These are phyloP conservation scores for Cepaea nemoralis DNA, from an alignment of 1,140 invertebrate species.

Conservation along the genomic window DNA sequence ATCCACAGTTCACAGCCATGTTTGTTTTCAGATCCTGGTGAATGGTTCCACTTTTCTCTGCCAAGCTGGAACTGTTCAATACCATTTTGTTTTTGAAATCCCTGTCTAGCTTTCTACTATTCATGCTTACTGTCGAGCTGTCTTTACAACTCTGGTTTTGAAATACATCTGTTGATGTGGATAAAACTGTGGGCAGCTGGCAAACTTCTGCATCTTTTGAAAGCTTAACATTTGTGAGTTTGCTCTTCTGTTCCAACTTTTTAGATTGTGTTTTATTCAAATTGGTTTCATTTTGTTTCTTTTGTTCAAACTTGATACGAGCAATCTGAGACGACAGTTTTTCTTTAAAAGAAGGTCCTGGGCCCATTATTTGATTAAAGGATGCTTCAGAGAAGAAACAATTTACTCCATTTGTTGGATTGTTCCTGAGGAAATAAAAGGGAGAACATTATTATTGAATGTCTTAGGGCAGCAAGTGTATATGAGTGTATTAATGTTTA, in stretches of 20 bases:
- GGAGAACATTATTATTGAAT: too few species aligned
- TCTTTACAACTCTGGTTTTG: too few species aligned
- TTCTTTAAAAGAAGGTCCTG: conserved; percentile 26
- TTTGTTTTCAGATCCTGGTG: too few species aligned
- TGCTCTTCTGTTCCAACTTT: not conserved
- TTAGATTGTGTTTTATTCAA: not conserved
- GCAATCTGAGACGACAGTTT: conserved; percentile 22
- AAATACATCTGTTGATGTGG: too few species aligned
- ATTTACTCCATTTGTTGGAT: conserved; percentile 16
- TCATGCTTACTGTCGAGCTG: too few species aligned
- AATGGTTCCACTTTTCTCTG: too few species aligned
- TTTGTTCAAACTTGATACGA: not conserved
- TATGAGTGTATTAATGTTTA: too few species aligned
- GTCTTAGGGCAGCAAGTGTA: too few species aligned
- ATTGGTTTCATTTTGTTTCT: not conserved
- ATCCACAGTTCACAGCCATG: too few species aligned
- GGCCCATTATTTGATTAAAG: conserved; percentile 13
- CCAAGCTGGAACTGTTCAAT: too few species aligned
- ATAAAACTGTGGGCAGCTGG: not conserved
- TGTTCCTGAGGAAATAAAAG: not conserved
- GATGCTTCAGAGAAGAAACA: conserved; percentile 31
- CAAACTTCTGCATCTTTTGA: not conserved
- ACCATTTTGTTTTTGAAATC: too few species aligned
- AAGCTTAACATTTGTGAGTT: not conserved
- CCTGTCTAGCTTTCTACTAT: too few species aligned